Evolutionary conservation across 1,140 invertebrate genomes (phyloP), one percentile per base, ranked within the genome.

Genomic region (Anastrepha obliqua): DNA sequence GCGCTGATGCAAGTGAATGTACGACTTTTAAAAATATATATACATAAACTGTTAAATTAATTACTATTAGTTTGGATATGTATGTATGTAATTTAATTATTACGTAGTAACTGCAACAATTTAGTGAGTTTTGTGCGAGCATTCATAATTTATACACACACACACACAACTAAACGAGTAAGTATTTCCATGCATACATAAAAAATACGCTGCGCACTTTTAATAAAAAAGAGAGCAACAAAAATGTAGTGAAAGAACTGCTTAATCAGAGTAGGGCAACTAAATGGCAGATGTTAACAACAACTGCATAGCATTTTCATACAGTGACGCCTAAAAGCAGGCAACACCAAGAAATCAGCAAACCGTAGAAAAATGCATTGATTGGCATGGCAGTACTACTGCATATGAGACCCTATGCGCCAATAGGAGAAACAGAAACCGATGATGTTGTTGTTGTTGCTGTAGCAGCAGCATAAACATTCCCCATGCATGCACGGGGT

Each of bases 1-100:
- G 39, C 29, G 39, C 5, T 74, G 39, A 15, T 17, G 64, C 64
- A 65, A 65, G 64, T 62, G 15, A 62, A 13, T 62, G 60, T 2
- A 62, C 60, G 9, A 62, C 17, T 11, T 62, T 62, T n/a, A 39
- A 44, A 44, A 47, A 5, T 44, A 74, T 74, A 47, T 2, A 4
- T 47, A 47, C 11, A 74, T 11, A 67, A 8, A 47, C 44, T 47
- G 42, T 74, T 47, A 47, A n/a, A 42, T 67, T 67, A 39, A 39
- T 47, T 74, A 67, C 29, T 9, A 4, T 67, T 42, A 67, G 64
- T 67, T 67, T 67, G 11, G 4, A 39, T 17, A 47, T 74, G 42
- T 74, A 67, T 42, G 65, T 67, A 47, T 74, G 39, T 74, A 74
- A 5, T 74, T 44, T 74, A 74, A 47, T 74, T 44, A 47, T 47